A percentile compares a stretch with the other conserved stretches of the same genome.
These are phyloP conservation scores for Bombus balteatus DNA, from an alignment of 1,140 invertebrate genomes.

Conservation along the genomic window DNA sequence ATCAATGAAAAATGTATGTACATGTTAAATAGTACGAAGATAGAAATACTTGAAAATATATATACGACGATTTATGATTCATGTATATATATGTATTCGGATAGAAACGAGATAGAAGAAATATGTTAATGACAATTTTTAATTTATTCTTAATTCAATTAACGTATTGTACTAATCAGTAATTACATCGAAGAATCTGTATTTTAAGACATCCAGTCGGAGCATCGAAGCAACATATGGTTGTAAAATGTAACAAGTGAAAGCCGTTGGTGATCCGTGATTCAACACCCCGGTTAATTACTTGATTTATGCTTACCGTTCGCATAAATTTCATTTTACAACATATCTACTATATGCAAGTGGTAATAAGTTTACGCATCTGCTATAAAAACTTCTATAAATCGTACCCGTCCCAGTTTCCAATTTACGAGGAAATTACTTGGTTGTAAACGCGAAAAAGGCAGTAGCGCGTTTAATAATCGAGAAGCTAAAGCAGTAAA, in stretches of 20 bases:
- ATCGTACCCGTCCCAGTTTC: background rate
- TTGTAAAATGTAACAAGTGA: constrained; percentile 1
- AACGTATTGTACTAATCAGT: background rate
- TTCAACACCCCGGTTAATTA: background rate
- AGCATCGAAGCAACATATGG: background rate
- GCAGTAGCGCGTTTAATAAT: background rate
- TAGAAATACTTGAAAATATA: background rate
- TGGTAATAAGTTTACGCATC: background rate
- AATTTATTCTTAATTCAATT: background rate
- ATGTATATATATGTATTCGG: background rate
- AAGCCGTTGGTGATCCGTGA: background rate
- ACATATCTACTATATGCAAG: background rate
- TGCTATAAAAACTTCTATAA: background rate
- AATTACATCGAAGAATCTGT: background rate
- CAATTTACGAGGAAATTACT: background rate
- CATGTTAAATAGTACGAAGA: background rate
- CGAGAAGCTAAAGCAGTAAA: background rate
- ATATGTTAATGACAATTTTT: background rate
- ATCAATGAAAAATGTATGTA: background rate
- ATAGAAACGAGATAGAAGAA: background rate
- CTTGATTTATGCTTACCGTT: background rate
- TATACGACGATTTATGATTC: too few relatives aligned
- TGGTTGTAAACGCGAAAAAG: background rate
- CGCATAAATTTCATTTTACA: background rate
- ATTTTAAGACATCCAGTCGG: background rate